Base-by-base conservation (phyloP, 2,888 invertebrate genomes). In the Tricholauxania praeusta region DNA sequence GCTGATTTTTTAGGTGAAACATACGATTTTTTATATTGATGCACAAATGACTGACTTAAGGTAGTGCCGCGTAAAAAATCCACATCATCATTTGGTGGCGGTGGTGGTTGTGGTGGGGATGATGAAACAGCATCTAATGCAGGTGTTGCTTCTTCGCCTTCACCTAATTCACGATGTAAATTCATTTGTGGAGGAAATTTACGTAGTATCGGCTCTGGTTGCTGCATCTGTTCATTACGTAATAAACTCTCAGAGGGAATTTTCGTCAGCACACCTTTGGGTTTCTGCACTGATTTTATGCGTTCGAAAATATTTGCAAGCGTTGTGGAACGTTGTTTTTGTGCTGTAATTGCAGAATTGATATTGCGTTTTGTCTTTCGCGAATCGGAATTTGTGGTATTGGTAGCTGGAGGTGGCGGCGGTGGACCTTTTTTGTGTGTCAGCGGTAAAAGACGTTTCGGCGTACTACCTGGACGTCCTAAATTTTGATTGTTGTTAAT, bases 21-120 rank as follows among this genome's bases (percentile, higher is more conserved):
- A n/a, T n/a, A 39, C 0, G 39, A 19, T 22, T 15, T 79, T 78
- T 80, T 79, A 48, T 84, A 78, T 73, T 86, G 87, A 57, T 80
- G 83, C 71, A 87, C 86, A 78, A 88, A 87, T 10, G 87, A 87
- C 74, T 87, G 86, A 71, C 87, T 87, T 17, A 87, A 79, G 0
- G 86, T 87, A 15, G 86, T 82, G 55, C 87, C 87, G n/a, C 87
- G 84, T 71, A 86, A 80, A 71, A 87, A 87, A 74, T 85, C 84
- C 51, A 80, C 78, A 76, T 80, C 79, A 68, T 82, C 80, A 39
- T 74, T 65, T 5, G 17, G 22, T n/a, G 7, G 10, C 19, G 57
- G 12, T 15, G 59, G n/a, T 28, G 57, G 12, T 15, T 51, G n/a
- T 28, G 22, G 60, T 22, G 28, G 28, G 5, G n/a, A 15, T n/a